These are phyloP conservation scores for Drosophila lacicola DNA, from an alignment of 2,888 invertebrate species.

Conservation along the genomic window DNA sequence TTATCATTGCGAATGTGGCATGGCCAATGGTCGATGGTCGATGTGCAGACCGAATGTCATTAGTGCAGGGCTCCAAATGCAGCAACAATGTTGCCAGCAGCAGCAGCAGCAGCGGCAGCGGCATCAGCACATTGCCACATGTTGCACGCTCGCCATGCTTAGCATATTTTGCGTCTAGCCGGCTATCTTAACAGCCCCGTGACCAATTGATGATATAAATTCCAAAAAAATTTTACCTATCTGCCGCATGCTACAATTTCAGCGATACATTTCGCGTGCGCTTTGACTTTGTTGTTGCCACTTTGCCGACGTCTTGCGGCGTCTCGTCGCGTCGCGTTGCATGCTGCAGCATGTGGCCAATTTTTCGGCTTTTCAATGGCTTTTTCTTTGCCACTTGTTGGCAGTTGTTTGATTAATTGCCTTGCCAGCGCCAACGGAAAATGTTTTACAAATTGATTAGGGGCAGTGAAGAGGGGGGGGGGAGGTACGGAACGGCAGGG, in stretches of 20 bases:
- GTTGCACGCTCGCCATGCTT: constrained; percentile 27
- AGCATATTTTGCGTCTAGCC: constrained; percentile 28
- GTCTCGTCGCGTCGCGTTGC: constrained; percentile 1
- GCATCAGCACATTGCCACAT: constrained; percentile 28
- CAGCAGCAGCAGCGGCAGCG: too few relatives aligned
- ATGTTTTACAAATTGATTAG: constrained; percentile 49
- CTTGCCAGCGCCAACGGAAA: constrained; percentile 55
- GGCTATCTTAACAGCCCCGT: constrained; percentile 47
- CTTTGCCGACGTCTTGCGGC: constrained; percentile 15
- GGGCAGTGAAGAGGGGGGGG: not conserved
- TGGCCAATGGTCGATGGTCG: constrained; percentile 31
- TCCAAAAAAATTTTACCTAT: constrained; percentile 51
- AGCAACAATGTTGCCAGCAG: constrained; percentile 48
- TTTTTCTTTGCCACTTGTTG: constrained; percentile 52
- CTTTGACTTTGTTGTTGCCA: constrained; percentile 21
- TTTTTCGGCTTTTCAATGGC: constrained; percentile 41
- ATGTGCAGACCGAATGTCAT: constrained; percentile 62
- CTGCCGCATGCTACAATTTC: constrained; percentile 40
- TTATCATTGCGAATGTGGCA: constrained; percentile 65
- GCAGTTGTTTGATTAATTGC: constrained; percentile 74
- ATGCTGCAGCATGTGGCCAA: constrained; percentile 41
- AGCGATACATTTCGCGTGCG: constrained; percentile 32
- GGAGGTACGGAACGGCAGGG: not conserved
- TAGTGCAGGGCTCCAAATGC: constrained; percentile 52
- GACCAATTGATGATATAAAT: constrained; percentile 55